phyloP scores from a whole-genome alignment of 2,113 vertebrate genomes.

The Tragelaphus scriptus region DNA sequence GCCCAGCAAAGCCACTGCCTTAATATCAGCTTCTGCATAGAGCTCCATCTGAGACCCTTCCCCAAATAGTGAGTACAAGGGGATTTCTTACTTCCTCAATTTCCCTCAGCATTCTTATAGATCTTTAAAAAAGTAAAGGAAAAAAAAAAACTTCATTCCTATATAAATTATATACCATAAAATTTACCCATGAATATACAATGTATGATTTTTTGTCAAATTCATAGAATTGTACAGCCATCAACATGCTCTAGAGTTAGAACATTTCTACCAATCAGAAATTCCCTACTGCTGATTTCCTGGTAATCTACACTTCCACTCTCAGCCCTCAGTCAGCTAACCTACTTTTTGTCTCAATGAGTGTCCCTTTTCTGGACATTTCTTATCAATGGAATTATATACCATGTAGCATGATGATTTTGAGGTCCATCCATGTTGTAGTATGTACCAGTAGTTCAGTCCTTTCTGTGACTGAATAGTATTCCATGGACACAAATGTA shows the following conservation, averaged over 20 bases:
- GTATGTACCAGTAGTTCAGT: not conserved
- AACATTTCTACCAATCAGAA: not conserved
- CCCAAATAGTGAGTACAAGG: not conserved
- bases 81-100: not conserved
- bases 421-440: not conserved
- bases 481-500: rapidly evolving
- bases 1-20: not conserved
- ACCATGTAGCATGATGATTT: not conserved
- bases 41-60: not conserved
- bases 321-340: not conserved
- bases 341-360: not conserved
- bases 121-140: not conserved
- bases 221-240: not conserved
- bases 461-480: not conserved
- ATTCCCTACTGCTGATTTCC: not conserved
- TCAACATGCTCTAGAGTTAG: not conserved
- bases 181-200: not conserved
- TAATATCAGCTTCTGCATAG: no score
- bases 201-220: not conserved
- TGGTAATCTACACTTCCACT: not conserved
- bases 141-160: not conserved
- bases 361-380: not conserved
- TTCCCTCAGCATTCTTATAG: not conserved
- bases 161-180: not conserved
- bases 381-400: not conserved